Percentiles rank a stretch among this genome's conserved stretches.
Conservation (phyloP, 1,140 invertebrate genomes). For the Trichoplusia ni region DNA sequence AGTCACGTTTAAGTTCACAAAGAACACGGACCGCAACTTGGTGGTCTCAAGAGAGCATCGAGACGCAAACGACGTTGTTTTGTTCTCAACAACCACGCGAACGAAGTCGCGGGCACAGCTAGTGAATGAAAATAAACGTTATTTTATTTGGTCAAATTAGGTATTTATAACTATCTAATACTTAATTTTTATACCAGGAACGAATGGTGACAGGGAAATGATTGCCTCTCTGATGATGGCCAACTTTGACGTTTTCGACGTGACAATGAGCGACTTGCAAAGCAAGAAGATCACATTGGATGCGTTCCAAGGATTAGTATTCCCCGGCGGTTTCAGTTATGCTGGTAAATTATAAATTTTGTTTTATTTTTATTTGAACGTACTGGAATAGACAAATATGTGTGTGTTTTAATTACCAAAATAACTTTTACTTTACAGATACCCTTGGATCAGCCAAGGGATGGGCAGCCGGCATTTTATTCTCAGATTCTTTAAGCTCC, state of each 20-base stretch:
- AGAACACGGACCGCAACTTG: too few species aligned
- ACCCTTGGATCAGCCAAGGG: constrained; percentile 98
- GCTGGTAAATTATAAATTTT: constrained; percentile 84
- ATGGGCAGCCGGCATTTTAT: constrained; percentile 96
- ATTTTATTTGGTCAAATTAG: too few species aligned
- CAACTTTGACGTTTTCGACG: constrained; percentile 96
- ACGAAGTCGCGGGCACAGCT: too few species aligned
- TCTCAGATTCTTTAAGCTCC: constrained; percentile 83
- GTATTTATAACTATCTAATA: too few species aligned
- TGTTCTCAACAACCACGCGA: too few species aligned
- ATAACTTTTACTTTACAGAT: constrained; percentile 83
- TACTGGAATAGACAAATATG: not conserved
- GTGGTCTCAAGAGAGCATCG: too few species aligned
- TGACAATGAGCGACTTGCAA: constrained; percentile 95
- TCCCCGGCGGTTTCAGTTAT: constrained; percentile 99
- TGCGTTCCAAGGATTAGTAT: constrained; percentile 93
- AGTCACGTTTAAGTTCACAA: too few species aligned
- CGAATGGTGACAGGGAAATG: constrained; percentile 99
- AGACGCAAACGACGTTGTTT: too few species aligned
- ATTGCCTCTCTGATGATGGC: constrained; percentile 94
- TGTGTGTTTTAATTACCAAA: not conserved
- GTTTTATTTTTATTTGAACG: not conserved
- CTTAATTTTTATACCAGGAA: constrained; percentile 65
- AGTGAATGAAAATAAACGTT: too few species aligned
- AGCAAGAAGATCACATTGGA: constrained; percentile 87